These are phyloP conservation scores for Alosa alosa DNA, from an alignment of 2,113 vertebrate genomes.

Conservation along the genomic window DNA sequence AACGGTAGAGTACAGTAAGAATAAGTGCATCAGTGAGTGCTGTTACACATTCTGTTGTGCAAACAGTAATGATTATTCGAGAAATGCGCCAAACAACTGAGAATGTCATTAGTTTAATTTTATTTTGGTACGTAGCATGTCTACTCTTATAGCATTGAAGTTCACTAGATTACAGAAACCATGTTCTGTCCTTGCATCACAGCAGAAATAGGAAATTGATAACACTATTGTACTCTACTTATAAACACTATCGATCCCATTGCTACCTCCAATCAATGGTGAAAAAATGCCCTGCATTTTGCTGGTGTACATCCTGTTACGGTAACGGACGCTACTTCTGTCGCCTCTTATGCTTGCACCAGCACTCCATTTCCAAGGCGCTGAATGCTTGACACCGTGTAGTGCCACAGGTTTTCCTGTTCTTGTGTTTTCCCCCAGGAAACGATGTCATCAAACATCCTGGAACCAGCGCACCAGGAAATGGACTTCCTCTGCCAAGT, in stretches of 20 bases:
- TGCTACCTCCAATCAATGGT: not conserved
- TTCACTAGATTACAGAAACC: too few species aligned
- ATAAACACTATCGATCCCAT: not conserved
- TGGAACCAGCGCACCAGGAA: conserved; percentile 43
- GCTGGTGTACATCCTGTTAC: conserved; percentile 4
- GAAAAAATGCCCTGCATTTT: not conserved
- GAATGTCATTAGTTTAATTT: too few species aligned
- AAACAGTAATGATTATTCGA: too few species aligned
- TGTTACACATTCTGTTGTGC: too few species aligned
- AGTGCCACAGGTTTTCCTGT: conserved; percentile 38
- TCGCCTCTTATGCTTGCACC: not conserved
- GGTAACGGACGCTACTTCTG: not conserved
- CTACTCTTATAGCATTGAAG: too few species aligned
- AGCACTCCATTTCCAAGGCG: not conserved
- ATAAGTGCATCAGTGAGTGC: too few species aligned
- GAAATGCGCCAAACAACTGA: too few species aligned
- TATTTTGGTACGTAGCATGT: too few species aligned
- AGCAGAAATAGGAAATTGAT: too few species aligned
- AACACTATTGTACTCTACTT: too few species aligned
- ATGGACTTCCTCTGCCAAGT: conserved; percentile 29
- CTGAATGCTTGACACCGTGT: not conserved
- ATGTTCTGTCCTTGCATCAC: too few species aligned
- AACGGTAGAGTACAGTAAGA: too few species aligned
- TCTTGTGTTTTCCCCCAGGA: conserved; percentile 31
- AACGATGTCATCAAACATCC: conserved; percentile 54